These are phyloP conservation scores for Junonia oenone DNA, from an alignment of 2,888 invertebrate species.

Conservation along the genomic window DNA sequence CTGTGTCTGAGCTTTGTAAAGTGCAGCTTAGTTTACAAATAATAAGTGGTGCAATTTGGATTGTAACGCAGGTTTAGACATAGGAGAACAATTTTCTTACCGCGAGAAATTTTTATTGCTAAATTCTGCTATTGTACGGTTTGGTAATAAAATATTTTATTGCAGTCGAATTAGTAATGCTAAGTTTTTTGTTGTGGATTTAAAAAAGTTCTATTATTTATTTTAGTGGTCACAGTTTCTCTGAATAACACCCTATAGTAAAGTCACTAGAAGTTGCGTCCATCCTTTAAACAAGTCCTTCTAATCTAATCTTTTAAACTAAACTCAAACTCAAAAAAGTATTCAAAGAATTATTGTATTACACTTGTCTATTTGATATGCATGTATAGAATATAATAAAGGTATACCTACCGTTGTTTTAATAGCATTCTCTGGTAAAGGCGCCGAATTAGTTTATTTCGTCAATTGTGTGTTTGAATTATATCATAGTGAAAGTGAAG, in stretches of 20 bases:
- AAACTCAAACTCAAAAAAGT: no score
- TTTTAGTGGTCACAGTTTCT: no score
- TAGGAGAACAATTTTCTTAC: slow-evolving; percentile 28
- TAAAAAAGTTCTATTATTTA: no score
- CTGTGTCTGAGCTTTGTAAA: neutral
- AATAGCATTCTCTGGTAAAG: neutral
- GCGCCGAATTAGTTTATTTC: neutral
- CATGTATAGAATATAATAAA: no score
- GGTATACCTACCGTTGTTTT: no score
- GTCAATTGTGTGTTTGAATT: neutral
- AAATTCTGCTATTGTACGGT: slow-evolving; percentile 17
- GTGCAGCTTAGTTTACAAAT: neutral
- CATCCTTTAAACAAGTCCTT: no score
- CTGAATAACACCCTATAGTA: no score
- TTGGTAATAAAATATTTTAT: slow-evolving; percentile 11
- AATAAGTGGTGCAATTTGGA: slow-evolving; percentile 18
- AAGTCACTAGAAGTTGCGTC: no score
- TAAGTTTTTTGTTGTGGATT: neutral
- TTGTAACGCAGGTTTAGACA: slow-evolving; percentile 23
- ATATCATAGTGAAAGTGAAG: slow-evolving; percentile 10
- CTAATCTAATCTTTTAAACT: no score
- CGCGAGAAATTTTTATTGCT: slow-evolving; percentile 24
- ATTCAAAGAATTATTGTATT: no score
- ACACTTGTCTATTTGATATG: no score
- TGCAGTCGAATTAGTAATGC: neutral